Evolutionary conservation across 2,797 vertebrate genomes (phyloP).

Genomic region (Sarcophilus harrisii): DNA sequence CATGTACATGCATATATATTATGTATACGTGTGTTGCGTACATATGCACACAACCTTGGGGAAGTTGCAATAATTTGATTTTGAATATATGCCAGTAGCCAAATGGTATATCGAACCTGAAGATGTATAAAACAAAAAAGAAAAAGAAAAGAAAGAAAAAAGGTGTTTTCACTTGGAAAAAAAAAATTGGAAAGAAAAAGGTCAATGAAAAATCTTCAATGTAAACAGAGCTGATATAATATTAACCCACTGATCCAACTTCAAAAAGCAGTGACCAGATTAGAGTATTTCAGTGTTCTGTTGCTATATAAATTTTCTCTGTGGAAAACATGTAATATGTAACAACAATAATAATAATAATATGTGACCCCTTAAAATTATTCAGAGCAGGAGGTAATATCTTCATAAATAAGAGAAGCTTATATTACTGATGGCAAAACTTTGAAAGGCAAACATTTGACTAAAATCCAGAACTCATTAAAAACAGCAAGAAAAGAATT

Average conservation of each 20-base stretch:
- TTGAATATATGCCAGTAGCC: neutral
- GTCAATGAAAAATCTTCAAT: neutral
- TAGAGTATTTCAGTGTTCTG: neutral
- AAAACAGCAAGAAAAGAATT: neutral
- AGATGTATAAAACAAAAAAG: neutral
- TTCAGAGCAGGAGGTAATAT: neutral
- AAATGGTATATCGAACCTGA: neutral
- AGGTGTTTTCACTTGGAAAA: neutral
- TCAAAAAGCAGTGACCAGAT: neutral
- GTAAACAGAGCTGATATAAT: neutral
- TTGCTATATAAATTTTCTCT: neutral
- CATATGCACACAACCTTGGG: neutral
- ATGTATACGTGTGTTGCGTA: too few relatives aligned
- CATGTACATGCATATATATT: too few relatives aligned
- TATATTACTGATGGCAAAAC: neutral
- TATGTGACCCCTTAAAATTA: neutral
- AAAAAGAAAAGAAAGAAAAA: neutral
- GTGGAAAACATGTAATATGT: neutral
- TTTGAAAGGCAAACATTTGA: neutral
- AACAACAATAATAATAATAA: too few relatives aligned
- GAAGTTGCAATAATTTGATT: neutral
- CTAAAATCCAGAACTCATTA: neutral
- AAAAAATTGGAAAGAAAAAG: neutral
- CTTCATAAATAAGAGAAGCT: neutral
- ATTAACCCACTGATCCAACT: neutral